Evolutionary conservation across 2,113 vertebrate genomes (phyloP).

Genomic region (Isurus oxyrinchus): DNA sequence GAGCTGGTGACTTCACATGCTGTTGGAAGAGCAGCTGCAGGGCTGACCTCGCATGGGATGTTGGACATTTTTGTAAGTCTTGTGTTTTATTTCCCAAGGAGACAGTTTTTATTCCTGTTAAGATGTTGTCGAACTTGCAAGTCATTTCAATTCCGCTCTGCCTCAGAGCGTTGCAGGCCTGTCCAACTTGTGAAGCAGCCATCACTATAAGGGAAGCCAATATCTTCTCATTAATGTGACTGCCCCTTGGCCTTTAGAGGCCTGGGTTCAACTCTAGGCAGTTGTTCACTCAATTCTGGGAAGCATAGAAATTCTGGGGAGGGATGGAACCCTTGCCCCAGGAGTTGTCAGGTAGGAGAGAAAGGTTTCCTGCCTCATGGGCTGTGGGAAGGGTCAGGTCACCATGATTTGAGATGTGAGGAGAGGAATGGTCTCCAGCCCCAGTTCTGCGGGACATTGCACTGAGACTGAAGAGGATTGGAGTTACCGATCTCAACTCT

Average conservation of each 20-base stretch:
- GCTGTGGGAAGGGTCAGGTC: neutral
- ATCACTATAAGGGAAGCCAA: neutral
- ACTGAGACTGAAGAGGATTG: neutral
- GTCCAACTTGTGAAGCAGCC: too few species aligned
- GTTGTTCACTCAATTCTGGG: neutral
- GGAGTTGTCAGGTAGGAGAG: neutral
- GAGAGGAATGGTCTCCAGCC: too few species aligned
- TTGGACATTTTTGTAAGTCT: conserved; percentile 33
- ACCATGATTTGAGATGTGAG: neutral
- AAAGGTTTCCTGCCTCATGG: neutral
- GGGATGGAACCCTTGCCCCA: neutral
- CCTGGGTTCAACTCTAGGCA: neutral
- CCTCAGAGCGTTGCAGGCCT: neutral
- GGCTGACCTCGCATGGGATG: neutral
- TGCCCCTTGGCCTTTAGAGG: neutral
- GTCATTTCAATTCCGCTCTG: conserved; percentile 4
- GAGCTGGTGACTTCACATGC: conserved; percentile 42
- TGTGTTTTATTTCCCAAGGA: conserved; percentile 50
- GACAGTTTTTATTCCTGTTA: conserved; percentile 37
- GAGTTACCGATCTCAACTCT: neutral
- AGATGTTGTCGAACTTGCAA: conserved; percentile 45
- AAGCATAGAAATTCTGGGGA: neutral
- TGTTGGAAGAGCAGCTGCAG: conserved; percentile 34
- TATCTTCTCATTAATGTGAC: neutral
- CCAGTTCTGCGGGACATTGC: neutral